These are phyloP conservation scores for Jaculus jaculus DNA, from an alignment of 2,113 vertebrate species.

Conservation along the genomic window DNA sequence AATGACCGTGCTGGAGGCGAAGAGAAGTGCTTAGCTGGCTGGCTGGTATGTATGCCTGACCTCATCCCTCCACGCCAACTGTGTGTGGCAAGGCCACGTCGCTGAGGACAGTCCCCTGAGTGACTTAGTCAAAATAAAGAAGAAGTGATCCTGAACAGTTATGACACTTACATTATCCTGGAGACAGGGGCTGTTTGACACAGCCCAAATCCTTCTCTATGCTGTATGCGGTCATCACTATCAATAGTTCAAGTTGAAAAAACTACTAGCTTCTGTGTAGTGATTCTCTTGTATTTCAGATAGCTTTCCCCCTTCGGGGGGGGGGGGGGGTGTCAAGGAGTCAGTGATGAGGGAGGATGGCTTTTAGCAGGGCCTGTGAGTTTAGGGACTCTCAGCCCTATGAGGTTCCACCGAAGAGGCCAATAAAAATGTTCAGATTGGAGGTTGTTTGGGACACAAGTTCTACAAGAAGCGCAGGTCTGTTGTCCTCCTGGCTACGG, in stretches of 20 bases:
- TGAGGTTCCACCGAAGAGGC: background rate
- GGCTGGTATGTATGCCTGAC: background rate
- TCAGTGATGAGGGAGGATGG: background rate
- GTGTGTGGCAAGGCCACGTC: constrained; percentile 12
- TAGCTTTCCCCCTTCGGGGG: background rate
- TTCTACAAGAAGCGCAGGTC: background rate
- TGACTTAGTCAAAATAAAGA: constrained; percentile 38
- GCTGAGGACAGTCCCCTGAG: constrained; percentile 53
- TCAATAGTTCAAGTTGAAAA: constrained; percentile 45
- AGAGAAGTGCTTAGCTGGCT: background rate
- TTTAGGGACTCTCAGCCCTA: background rate
- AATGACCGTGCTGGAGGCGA: background rate
- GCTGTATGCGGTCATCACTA: background rate
- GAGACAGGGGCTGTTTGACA: background rate
- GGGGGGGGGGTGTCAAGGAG: background rate
- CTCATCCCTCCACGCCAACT: constrained; percentile 32
- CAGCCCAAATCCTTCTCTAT: background rate
- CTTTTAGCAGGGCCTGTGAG: background rate
- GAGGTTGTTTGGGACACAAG: background rate
- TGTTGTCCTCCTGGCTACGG: background rate
- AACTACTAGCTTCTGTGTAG: background rate
- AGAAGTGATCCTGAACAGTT: constrained; percentile 13
- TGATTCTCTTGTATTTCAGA: background rate
- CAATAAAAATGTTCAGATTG: background rate
- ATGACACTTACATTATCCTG: constrained; percentile 44